Evolutionary conservation across 2,888 invertebrate species (phyloP).

Genomic region (Caenorhabditis panamensis): DNA sequence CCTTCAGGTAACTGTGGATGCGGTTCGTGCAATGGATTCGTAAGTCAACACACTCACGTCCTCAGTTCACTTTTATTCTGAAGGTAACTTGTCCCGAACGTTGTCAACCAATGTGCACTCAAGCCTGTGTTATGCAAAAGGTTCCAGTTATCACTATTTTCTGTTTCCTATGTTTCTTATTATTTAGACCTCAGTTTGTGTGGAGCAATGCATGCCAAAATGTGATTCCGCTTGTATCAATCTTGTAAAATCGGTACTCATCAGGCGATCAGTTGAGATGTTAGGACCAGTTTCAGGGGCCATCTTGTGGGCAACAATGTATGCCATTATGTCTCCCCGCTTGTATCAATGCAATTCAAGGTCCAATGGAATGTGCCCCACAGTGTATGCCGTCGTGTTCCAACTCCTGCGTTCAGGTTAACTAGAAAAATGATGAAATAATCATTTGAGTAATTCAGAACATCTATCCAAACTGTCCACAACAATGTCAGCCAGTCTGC

Average conservation of each 20-base stretch:
- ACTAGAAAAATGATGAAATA: background rate
- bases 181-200: constrained; percentile 53
- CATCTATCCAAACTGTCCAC: constrained; percentile 51
- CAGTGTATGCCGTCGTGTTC: constrained; percentile 67
- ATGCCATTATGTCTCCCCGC: constrained; percentile 70
- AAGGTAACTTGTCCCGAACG: constrained; percentile 64
- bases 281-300: constrained; percentile 19
- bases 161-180: constrained; percentile 8
- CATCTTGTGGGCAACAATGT: constrained; percentile 62
- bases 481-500: constrained; percentile 67
- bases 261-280: background rate
- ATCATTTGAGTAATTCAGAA: constrained; percentile 19
- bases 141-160: constrained; percentile 8
- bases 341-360: constrained; percentile 64
- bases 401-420: constrained; percentile 56
- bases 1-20: constrained; percentile 67
- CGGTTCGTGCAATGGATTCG: constrained; percentile 66
- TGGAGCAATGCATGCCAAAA: constrained; percentile 63
- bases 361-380: constrained; percentile 54
- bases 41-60: constrained; percentile 10
- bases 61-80: constrained; percentile 11
- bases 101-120: constrained; percentile 71
- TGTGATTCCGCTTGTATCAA: constrained; percentile 62
- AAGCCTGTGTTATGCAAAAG: constrained; percentile 67
- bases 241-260: constrained; percentile 55